Evolutionary conservation across 2,113 vertebrate genomes (phyloP), one percentile per base, ranked within the genome.

Genomic region (Sorex araneus): DNA sequence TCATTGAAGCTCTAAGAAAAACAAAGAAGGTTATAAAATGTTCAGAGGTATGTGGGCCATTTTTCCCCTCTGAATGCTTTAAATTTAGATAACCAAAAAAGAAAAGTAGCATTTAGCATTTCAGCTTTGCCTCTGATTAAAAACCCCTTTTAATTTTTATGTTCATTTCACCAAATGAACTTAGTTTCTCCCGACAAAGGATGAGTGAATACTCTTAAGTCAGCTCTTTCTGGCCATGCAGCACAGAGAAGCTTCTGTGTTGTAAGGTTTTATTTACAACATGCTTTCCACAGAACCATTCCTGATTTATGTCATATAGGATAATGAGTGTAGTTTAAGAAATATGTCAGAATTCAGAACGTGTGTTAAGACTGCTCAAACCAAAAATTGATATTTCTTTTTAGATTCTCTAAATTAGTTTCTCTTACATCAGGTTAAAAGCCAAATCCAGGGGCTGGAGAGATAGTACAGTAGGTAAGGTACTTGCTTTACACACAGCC

Each of bases 1-100:
- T 87, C 69, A 67, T 69, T 47, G 12, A 5, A 36, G 25, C 28
- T 18, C 25, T 36, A 77, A 87, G 50, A 27, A 27, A 88, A 95
- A 83, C 25, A 76, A 84, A 93, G 36, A 16, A 50, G 54, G 8
- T 76, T 71, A 90, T 50, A 89, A 88, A 95, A 66, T 18, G 19
- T 10, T 77, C n/a, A 71, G 23, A 57, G 13, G 19, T 76, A n/a
- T 32, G 6, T 10, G 43, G n/a, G 60, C 10, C 57, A 89, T 83
- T 77, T 81, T 75, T 74, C 43, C 43, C n/a, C 89, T 86, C 27
- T 79, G 77, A 88, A 36, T 75, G 54, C 34, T 91, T 95, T 81
- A 45, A 92, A 84, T n/a, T 87, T 73, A 71, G 57, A 40, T 34
- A 4, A 21, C 13, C 50, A 54, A 60, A 30, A 32, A 50, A 57